phyloP scores from a whole-genome alignment of 2,113 vertebrate species.

The Oxyura jamaicensis region DNA sequence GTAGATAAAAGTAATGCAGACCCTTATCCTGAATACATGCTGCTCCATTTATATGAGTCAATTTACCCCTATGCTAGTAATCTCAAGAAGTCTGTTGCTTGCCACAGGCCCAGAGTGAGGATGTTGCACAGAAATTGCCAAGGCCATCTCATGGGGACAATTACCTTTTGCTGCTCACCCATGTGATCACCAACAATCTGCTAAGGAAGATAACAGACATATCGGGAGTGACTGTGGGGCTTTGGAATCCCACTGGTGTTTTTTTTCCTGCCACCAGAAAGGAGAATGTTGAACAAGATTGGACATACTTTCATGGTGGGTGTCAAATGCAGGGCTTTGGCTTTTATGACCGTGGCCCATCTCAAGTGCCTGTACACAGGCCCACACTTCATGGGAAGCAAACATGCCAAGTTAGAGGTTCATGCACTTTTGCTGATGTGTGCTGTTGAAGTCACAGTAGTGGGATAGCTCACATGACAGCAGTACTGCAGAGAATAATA shows the following conservation, averaged over 20 bases:
- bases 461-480: not conserved
- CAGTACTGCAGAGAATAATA: not conserved
- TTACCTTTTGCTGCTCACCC: not conserved
- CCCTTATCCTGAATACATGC: not conserved
- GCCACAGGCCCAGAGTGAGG: not conserved
- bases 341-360: not conserved
- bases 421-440: not conserved
- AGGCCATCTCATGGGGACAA: not conserved
- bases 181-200: not conserved
- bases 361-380: not conserved
- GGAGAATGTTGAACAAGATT: no score
- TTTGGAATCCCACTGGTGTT: not conserved
- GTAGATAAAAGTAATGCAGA: not conserved
- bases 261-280: not conserved
- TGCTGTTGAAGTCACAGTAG: not conserved
- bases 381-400: not conserved
- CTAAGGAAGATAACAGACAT: not conserved
- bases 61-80: not conserved
- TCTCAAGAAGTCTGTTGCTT: not conserved
- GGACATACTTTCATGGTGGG: not conserved
- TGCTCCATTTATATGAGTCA: not conserved
- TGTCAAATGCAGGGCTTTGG: not conserved
- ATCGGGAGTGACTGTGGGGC: not conserved
- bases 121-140: not conserved
- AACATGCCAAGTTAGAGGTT: not conserved